phyloP scores from a whole-genome alignment of 64 coral and sea anemone species.

The Dendronephthya gigantea region DNA sequence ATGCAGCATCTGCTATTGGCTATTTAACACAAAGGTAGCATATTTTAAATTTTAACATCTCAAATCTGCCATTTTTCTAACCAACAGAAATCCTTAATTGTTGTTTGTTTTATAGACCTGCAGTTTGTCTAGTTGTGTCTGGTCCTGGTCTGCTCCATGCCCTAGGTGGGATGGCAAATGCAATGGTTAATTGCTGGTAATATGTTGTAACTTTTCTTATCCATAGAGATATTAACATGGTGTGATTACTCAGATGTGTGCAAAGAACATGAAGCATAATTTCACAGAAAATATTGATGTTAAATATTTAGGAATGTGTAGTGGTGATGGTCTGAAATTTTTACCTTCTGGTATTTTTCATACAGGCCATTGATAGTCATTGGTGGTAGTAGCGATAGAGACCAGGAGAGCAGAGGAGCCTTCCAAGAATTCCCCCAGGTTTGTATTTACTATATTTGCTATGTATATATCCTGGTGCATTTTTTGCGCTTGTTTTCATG shows the following conservation, averaged over 20 bases:
- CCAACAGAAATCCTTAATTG: too few relatives aligned
- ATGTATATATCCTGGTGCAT: too few relatives aligned
- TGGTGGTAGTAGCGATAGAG: slow-evolving; percentile 82
- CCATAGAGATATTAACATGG: neutral
- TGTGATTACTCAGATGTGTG: too few relatives aligned
- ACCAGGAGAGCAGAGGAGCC: slow-evolving; percentile 84
- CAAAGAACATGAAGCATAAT: too few relatives aligned
- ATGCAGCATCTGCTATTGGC: slow-evolving; percentile 89
- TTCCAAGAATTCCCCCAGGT: slow-evolving; percentile 93
- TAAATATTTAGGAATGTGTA: too few relatives aligned
- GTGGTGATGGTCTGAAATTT: too few relatives aligned
- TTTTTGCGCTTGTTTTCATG: too few relatives aligned
- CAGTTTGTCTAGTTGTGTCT: slow-evolving; percentile 83
- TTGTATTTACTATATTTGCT: too few relatives aligned
- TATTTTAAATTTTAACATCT: too few relatives aligned
- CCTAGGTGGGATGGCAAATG: slow-evolving; percentile 91
- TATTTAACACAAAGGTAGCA: slow-evolving; percentile 81
- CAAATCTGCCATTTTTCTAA: too few relatives aligned
- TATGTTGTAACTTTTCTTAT: neutral
- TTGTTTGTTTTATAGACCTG: slow-evolving; percentile 73
- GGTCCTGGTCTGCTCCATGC: slow-evolving; percentile 89
- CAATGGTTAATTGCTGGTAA: slow-evolving; percentile 85
- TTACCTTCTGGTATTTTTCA: too few relatives aligned
- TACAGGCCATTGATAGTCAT: slow-evolving; percentile 83
- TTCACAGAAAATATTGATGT: too few relatives aligned